Evolutionary conservation across 2,888 invertebrate genomes (phyloP).

Genomic region (Drosophila infuscata): DNA sequence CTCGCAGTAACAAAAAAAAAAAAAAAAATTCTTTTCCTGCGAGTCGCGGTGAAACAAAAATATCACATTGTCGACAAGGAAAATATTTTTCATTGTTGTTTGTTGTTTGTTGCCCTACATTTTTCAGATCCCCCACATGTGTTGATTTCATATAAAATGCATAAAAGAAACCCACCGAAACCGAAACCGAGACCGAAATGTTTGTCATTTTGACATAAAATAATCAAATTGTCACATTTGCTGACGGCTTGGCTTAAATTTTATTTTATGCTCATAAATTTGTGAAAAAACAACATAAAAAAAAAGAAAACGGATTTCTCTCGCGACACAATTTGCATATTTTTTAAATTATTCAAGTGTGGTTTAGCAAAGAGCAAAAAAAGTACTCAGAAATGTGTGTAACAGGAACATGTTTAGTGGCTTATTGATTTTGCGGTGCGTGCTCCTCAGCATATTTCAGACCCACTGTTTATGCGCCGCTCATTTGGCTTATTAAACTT

Average conservation of each 20-base stretch:
- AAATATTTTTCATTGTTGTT: constrained; percentile 54
- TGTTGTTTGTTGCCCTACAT: not conserved
- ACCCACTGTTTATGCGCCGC: constrained; percentile 7
- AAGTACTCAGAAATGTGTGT: not conserved
- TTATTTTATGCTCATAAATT: constrained; percentile 17
- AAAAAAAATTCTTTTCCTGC: not conserved
- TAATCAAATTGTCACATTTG: constrained; percentile 74
- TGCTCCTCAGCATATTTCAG: constrained; percentile 21
- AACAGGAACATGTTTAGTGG: constrained; percentile 9
- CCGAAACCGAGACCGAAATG: constrained; percentile 18
- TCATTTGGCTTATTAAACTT: constrained; percentile 41
- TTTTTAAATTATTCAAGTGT: constrained; percentile 39
- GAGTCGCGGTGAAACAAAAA: constrained; percentile 40
- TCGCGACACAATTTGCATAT: constrained; percentile 45
- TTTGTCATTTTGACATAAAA: constrained; percentile 68
- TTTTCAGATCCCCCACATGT: not conserved
- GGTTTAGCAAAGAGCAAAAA: constrained; percentile 25
- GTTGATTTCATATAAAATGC: constrained; percentile 66
- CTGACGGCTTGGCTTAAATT: constrained; percentile 40
- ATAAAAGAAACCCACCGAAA: constrained; percentile 43
- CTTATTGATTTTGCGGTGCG: constrained; percentile 29
- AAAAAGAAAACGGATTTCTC: constrained; percentile 26
- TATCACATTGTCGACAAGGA: constrained; percentile 42
- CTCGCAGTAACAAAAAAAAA: not conserved
- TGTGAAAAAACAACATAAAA: constrained; percentile 12